These are phyloP conservation scores for Apistogramma diplotaenia DNA, from an alignment of 2,113 vertebrate species.

Conservation along the genomic window DNA sequence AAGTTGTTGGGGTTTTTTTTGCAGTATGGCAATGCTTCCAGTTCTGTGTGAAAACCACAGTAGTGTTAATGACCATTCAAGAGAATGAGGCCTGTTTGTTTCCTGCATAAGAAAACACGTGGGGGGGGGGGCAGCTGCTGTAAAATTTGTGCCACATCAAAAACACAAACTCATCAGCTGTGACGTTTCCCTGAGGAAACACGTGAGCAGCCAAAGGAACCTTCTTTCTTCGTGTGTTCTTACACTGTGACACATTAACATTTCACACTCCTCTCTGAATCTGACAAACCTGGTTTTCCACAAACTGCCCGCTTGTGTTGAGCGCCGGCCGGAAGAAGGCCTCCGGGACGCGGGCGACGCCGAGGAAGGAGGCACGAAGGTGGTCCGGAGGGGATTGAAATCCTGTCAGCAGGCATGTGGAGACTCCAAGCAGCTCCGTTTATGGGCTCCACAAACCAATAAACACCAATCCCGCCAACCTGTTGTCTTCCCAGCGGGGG, in stretches of 20 bases:
- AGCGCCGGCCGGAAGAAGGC: not conserved
- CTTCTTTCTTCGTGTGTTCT: not conserved
- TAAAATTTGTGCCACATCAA: not conserved
- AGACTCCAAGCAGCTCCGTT: not conserved
- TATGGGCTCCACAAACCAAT: not conserved
- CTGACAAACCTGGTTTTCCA: not conserved
- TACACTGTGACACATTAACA: not conserved
- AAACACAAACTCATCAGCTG: not conserved
- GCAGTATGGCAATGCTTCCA: not conserved
- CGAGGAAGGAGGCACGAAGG: not conserved
- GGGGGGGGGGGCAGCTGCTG: too few species aligned
- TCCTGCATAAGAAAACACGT: not conserved
- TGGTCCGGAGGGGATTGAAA: not conserved
- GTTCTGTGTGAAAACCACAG: not conserved
- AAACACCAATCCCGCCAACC: not conserved
- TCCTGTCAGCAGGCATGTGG: not conserved
- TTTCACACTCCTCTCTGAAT: too few species aligned
- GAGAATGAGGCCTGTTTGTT: not conserved
- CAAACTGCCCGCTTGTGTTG: not conserved
- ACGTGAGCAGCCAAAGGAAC: accelerated
- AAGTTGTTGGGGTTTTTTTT: too few species aligned
- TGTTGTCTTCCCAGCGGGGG: not conserved
- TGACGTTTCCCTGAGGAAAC: not conserved
- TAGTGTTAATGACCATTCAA: accelerated
- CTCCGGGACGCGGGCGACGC: not conserved